Percentiles rank a stretch among this genome's conserved stretches.
Evolutionary conservation across 1,140 invertebrate genomes (phyloP).

Genomic region (Orius insidiosus): DNA sequence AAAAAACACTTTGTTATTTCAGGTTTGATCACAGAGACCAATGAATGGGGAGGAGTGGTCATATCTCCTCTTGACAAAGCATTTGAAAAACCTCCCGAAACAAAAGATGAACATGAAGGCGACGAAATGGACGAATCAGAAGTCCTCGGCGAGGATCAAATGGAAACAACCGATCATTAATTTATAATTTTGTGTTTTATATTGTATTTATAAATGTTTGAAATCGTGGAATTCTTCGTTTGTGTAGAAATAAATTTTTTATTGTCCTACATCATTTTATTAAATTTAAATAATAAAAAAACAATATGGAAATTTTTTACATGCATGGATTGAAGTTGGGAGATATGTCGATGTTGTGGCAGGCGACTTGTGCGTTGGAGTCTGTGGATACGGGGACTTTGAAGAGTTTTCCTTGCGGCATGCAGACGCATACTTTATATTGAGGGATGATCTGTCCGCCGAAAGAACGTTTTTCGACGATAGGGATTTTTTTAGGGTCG

Average conservation of each 20-base stretch:
- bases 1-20: conserved; percentile 4
- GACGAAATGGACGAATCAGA: conserved; percentile 36
- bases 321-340: conserved; percentile 17
- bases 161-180: conserved; percentile 21
- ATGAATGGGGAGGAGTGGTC: conserved; percentile 87
- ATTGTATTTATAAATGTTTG: background rate
- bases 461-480: conserved; percentile 43
- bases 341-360: conserved; percentile 18
- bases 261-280: too few species aligned
- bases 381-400: conserved; percentile 44
- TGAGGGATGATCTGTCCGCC: conserved; percentile 29
- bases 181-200: conserved; percentile 3
- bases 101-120: conserved; percentile 36
- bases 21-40: conserved; percentile 49
- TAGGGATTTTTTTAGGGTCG: conserved; percentile 50
- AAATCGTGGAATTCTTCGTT: too few species aligned
- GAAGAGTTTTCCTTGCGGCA: conserved; percentile 69
- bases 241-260: too few species aligned
- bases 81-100: conserved; percentile 54
- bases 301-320: too few species aligned
- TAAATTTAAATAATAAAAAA: too few species aligned
- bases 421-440: conserved; percentile 74
- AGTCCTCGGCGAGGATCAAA: conserved; percentile 23
- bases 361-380: conserved; percentile 23
- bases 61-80: conserved; percentile 81